These are phyloP conservation scores for Plagiodera versicolora DNA, from an alignment of 2,888 invertebrate species.

Conservation along the genomic window DNA sequence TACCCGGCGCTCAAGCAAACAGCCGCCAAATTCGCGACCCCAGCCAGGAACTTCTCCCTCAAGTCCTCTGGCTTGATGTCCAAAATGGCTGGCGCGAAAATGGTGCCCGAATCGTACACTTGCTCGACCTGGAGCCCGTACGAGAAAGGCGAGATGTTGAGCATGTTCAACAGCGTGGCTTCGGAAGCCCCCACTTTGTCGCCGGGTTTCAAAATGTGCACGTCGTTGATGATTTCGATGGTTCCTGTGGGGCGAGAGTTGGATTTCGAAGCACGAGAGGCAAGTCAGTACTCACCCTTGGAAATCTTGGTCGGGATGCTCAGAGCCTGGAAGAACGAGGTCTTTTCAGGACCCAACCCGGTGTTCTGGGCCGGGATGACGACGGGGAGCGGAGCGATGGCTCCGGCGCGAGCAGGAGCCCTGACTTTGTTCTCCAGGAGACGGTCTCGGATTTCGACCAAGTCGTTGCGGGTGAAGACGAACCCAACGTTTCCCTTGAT, in stretches of 20 bases:
- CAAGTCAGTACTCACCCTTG: conserved; percentile 39
- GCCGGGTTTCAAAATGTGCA: conserved; percentile 88
- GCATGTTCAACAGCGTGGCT: conserved; percentile 98
- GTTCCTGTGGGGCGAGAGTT: conserved; percentile 57
- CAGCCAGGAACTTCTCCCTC: conserved; percentile 85
- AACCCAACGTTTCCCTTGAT: conserved; percentile 98
- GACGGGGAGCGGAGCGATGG: conserved; percentile 94
- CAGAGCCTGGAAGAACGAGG: conserved; percentile 99
- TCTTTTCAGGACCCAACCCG: conserved; percentile 98
- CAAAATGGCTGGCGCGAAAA: conserved; percentile 94
- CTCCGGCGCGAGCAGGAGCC: conserved; percentile 97
- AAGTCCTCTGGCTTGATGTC: conserved; percentile 98
- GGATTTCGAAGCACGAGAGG: no score
- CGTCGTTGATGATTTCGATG: conserved; percentile 99
- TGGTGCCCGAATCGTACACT: conserved; percentile 98
- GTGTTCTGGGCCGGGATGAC: conserved; percentile 99
- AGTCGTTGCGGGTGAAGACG: conserved; percentile 94
- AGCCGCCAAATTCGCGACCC: conserved; percentile 92
- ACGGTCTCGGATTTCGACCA: conserved; percentile 87
- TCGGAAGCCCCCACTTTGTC: conserved; percentile 99
- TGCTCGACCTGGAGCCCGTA: conserved; percentile 95
- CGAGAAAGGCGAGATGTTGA: conserved; percentile 99
- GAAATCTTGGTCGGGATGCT: conserved; percentile 84
- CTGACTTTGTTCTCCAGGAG: conserved; percentile 95
- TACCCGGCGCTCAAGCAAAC: conserved; percentile 92